Percentiles rank a stretch among this genome's conserved stretches.
phyloP scores from a whole-genome alignment of 2,888 invertebrate genomes.

The Aporophyla lueneburgensis region DNA sequence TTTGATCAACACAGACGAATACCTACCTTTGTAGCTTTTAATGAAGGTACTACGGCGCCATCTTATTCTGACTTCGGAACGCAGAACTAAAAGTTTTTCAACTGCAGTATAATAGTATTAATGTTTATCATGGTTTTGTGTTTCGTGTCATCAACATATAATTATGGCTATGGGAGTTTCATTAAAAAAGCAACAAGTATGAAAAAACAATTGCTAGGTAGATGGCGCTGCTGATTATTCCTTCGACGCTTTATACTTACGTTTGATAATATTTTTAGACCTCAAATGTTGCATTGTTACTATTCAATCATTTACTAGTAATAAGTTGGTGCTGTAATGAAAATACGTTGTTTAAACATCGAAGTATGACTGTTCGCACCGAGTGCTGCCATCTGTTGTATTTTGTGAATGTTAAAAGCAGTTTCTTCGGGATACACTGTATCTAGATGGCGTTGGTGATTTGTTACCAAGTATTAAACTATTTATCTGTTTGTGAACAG shows the following conservation, averaged over 20 bases:
- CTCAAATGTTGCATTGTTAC: too few species aligned
- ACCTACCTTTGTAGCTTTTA: slow-evolving; percentile 24
- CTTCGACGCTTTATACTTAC: background rate
- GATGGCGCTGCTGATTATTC: background rate
- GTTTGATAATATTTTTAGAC: too few species aligned
- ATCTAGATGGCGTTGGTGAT: slow-evolving; percentile 32
- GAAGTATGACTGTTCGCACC: background rate
- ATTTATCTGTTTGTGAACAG: slow-evolving; percentile 75
- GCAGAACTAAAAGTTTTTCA: slow-evolving; percentile 2
- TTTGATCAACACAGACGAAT: slow-evolving; percentile 47
- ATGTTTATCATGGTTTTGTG: background rate
- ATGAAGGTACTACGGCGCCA: slow-evolving; percentile 35
- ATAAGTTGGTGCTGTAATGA: background rate
- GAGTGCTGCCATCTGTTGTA: background rate
- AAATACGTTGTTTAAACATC: too few species aligned
- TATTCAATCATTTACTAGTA: background rate
- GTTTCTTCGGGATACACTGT: background rate
- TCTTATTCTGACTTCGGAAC: slow-evolving; percentile 2
- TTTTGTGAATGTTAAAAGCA: background rate
- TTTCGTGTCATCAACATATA: background rate
- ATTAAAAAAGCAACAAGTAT: background rate
- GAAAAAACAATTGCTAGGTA: background rate
- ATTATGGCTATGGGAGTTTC: background rate
- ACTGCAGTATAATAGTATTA: background rate
- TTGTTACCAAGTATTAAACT: background rate